Percentiles rank a stretch among this genome's conserved stretches.
Evolutionary conservation across 1,140 invertebrate species (phyloP).

Genomic region (Teleogryllus occipitalis): DNA sequence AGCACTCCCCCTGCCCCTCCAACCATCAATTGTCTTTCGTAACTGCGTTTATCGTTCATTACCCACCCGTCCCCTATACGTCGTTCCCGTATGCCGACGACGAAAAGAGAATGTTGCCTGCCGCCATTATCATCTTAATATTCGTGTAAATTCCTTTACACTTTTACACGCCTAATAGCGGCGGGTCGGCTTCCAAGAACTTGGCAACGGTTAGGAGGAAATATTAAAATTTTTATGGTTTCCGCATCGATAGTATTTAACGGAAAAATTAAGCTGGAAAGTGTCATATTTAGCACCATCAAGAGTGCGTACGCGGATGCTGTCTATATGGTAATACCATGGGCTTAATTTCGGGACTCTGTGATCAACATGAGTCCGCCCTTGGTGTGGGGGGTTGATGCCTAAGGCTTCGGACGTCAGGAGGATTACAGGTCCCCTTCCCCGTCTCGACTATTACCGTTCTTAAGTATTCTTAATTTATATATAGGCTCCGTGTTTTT

Average conservation of each 20-base stretch:
- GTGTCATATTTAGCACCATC: not conserved
- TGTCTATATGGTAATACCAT: not conserved
- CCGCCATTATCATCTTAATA: too few species aligned
- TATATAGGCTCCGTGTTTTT: not conserved
- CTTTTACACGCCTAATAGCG: too few species aligned
- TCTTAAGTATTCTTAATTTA: not conserved
- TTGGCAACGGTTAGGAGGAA: not conserved
- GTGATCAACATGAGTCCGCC: not conserved
- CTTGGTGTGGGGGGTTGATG: not conserved
- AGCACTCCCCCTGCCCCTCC: too few species aligned
- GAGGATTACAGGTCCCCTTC: not conserved
- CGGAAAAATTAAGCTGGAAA: not conserved
- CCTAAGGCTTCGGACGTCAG: not conserved
- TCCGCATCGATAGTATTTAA: not conserved
- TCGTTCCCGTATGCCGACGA: too few species aligned
- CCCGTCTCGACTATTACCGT: not conserved
- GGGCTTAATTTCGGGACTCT: not conserved
- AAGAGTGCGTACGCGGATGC: not conserved
- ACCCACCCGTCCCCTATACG: too few species aligned
- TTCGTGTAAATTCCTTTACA: too few species aligned
- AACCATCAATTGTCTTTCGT: too few species aligned
- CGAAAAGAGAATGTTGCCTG: too few species aligned
- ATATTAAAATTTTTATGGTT: not conserved
- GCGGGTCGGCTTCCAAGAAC: not conserved
- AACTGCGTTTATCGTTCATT: too few species aligned